phyloP scores from a whole-genome alignment of 2,113 vertebrate genomes.

The Pedionomus torquatus region DNA sequence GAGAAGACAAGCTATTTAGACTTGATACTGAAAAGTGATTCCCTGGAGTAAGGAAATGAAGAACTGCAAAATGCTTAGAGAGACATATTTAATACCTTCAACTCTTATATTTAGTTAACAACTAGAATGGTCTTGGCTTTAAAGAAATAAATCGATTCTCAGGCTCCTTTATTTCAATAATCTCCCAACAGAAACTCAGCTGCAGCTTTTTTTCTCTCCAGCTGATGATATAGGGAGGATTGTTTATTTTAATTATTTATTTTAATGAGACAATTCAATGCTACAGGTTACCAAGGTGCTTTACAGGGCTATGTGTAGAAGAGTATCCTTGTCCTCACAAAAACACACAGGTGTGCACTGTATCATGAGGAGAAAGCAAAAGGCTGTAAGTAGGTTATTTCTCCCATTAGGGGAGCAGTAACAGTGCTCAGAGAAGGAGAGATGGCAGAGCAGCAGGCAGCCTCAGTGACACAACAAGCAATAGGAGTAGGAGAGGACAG shows the following conservation, averaged over 20 bases:
- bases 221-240: background rate
- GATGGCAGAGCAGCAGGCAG: background rate
- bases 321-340: background rate
- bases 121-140: constrained; percentile 31
- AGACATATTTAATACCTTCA: constrained; percentile 66
- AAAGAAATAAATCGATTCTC: constrained; percentile 65
- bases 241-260: background rate
- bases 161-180: constrained; percentile 63
- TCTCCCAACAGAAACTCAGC: background rate
- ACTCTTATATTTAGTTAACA: constrained; percentile 68
- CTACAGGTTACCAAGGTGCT: background rate
- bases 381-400: background rate
- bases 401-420: background rate
- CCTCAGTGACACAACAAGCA: background rate
- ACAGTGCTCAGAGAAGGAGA: background rate
- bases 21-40: constrained; percentile 56
- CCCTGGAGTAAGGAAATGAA: constrained; percentile 61
- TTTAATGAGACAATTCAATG: background rate
- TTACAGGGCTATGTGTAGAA: background rate
- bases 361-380: background rate
- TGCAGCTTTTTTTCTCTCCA: constrained; percentile 22
- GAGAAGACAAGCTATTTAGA: constrained; percentile 50
- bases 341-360: background rate
- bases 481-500: background rate
- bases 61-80: constrained; percentile 63